Conservation (phyloP, 2,797 vertebrate genomes). For the Hypotaenidia philippensis region DNA sequence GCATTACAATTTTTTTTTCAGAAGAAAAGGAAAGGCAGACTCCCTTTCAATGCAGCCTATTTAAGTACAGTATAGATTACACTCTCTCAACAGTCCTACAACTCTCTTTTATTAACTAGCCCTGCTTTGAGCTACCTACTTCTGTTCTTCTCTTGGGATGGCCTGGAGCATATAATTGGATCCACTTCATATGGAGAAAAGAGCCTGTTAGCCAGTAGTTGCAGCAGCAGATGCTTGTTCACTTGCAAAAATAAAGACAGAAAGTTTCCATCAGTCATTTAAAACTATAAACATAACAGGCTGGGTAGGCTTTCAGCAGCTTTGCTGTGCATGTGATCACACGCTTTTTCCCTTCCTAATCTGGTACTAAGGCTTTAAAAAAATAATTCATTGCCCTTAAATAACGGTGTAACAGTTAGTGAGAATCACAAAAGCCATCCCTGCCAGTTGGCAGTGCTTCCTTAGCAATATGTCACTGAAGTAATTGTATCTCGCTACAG, state of each 20-base stretch:
- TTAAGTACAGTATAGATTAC: background rate
- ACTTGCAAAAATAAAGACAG: slow-evolving; percentile 21
- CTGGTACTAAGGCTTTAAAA: slow-evolving; percentile 39
- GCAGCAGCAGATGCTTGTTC: background rate
- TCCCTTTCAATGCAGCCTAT: background rate
- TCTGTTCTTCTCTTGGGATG: slow-evolving; percentile 11
- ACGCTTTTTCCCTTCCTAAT: slow-evolving; percentile 15
- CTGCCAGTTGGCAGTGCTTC: slow-evolving; percentile 68
- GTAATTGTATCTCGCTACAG: background rate
- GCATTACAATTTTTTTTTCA: background rate
- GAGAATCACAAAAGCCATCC: slow-evolving; percentile 59
- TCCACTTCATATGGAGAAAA: slow-evolving; percentile 18
- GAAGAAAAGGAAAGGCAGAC: background rate
- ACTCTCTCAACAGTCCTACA: background rate
- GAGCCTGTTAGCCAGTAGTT: slow-evolving; percentile 10
- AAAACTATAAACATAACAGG: background rate
- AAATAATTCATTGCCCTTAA: slow-evolving; percentile 51
- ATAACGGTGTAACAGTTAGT: slow-evolving; percentile 54
- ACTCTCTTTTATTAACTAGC: background rate
- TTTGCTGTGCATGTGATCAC: background rate
- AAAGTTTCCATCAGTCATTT: slow-evolving; percentile 32
- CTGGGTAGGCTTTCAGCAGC: background rate
- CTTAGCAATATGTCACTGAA: slow-evolving; percentile 54
- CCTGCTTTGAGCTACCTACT: slow-evolving; percentile 9
- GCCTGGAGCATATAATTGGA: slow-evolving; percentile 9